phyloP scores from a whole-genome alignment of 1,140 invertebrate species.

The Capitella teleta region DNA sequence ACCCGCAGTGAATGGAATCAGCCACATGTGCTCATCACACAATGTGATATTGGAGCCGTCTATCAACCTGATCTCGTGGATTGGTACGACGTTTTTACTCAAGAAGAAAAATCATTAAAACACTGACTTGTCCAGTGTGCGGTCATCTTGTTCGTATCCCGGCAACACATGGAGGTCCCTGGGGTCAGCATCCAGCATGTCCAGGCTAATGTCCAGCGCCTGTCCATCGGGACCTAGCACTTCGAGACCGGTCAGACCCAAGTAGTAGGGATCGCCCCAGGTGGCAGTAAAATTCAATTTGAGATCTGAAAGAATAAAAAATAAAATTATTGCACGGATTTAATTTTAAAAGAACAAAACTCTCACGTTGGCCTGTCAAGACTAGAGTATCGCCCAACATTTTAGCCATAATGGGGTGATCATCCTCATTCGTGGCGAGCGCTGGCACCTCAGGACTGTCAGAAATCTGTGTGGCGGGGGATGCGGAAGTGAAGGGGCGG shows the following conservation, averaged over 20 bases:
- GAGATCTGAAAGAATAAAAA: conserved; percentile 23
- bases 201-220: conserved; percentile 25
- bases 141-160: conserved; percentile 35
- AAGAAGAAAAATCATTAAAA: neutral
- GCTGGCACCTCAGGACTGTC: no score
- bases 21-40: conserved; percentile 45
- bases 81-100: neutral
- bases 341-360: neutral
- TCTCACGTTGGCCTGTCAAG: no score
- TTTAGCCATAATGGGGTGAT: no score
- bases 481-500: neutral
- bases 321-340: neutral
- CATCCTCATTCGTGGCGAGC: no score
- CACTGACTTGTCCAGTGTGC: conserved; percentile 39
- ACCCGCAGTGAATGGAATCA: conserved; percentile 42
- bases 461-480: no score
- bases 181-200: conserved; percentile 31
- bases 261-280: conserved; percentile 43
- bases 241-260: conserved; percentile 45
- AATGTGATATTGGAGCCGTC: conserved; percentile 42
- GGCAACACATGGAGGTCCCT: conserved; percentile 30
- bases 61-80: conserved; percentile 32
- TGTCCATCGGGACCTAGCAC: conserved; percentile 41
- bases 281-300: conserved; percentile 42
- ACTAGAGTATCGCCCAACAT: no score